Evolutionary conservation across 2,888 invertebrate species (phyloP), one percentile per base, ranked within the genome.

Genomic region (Nemurella pictetii): DNA sequence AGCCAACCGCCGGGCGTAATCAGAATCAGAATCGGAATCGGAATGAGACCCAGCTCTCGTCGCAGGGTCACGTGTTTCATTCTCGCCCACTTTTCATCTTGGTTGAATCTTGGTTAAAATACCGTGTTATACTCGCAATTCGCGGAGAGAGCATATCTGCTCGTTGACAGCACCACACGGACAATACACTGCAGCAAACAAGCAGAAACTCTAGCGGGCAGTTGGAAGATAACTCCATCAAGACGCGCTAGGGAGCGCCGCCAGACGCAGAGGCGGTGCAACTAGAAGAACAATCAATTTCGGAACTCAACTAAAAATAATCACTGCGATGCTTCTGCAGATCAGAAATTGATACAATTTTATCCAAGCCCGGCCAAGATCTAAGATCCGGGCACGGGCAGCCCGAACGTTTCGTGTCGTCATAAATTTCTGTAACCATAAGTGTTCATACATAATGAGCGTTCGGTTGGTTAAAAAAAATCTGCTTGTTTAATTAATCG

Each of bases 371-470:
- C n/a, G 26, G 78, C 78, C 78, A 78, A 80, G 84, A 27, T 55
- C 28, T 27, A 9, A 12, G 74, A 5, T 25, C 5, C 5, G 15
- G 12, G 9, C 25, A 12, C 25, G 28, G 55, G 5, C 20, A 55
- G 20, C 55, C 55, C 81, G n/a, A 35, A 36, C n/a, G 36, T 32
- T n/a, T 28, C 7, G 35, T 81, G 81, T 81, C 81, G 55, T 28
- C 30, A 81, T 81, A 81, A 81, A 81, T 81, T 55, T 36, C 25
- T 36, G 28, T 81, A 36, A 26, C 81, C 81, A 81, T 81, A 81
- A 35, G 81, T 81, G 81, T 81, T 15, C 55, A 81, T 81, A 35
- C 81, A 32, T 81, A 81, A 81, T 81, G 81, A 81, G 81, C 55
- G 55, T 25, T 3, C 80, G 7, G 30, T 78, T 3, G 5, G 30